Evolutionary conservation across 2,888 invertebrate genomes (phyloP).

Genomic region (Apantesis nais): DNA sequence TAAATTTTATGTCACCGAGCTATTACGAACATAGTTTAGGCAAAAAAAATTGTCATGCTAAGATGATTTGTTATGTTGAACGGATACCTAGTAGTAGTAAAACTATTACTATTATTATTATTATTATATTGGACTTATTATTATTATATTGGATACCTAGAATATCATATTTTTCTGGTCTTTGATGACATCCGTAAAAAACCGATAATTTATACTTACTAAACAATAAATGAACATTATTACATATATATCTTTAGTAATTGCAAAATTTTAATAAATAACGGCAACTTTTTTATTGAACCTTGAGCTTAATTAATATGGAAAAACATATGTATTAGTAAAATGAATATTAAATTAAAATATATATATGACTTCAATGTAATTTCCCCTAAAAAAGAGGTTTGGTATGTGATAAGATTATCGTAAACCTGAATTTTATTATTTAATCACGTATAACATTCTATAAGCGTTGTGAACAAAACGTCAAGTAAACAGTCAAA

Average conservation of each 20-base stretch:
- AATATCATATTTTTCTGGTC: neutral
- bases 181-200: neutral
- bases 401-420: neutral
- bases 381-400: neutral
- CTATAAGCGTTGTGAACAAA: conserved; percentile 18
- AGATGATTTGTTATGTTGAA: too few species aligned
- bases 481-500: conserved; percentile 20
- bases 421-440: neutral
- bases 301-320: neutral
- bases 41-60: too few species aligned
- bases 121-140: too few species aligned
- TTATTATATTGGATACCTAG: too few species aligned
- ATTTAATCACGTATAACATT: neutral
- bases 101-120: too few species aligned
- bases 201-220: neutral
- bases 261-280: neutral
- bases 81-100: too few species aligned
- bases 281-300: neutral
- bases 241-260: neutral
- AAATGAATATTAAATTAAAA: too few species aligned
- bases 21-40: neutral
- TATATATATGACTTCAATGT: too few species aligned
- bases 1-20: neutral
- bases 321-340: too few species aligned
- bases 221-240: neutral